A percentile compares a stretch with the other conserved stretches of the same genome.
Evolutionary conservation across 2,888 invertebrate species (phyloP).

Genomic region (Agrochola macilenta): DNA sequence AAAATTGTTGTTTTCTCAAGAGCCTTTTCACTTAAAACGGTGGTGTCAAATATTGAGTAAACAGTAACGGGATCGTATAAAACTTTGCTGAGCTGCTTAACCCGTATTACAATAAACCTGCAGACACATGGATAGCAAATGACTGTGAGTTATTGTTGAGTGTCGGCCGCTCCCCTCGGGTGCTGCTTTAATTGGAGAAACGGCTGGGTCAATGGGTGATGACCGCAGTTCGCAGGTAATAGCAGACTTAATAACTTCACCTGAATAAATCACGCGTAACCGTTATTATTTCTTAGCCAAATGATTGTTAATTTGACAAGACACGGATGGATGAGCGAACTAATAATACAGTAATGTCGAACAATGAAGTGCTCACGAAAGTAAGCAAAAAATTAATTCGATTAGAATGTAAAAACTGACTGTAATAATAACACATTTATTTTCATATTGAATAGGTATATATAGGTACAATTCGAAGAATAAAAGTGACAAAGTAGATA

Average conservation of each 20-base stretch:
- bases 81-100: conserved; percentile 57
- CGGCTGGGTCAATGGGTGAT: conserved; percentile 82
- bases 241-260: conserved; percentile 79
- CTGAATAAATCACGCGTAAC: conserved; percentile 83
- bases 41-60: conserved; percentile 36
- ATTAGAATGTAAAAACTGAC: conserved; percentile 67
- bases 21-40: conserved; percentile 47
- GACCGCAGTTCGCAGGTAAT: conserved; percentile 76
- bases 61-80: conserved; percentile 43
- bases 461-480: conserved; percentile 77
- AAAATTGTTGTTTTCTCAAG: conserved; percentile 27
- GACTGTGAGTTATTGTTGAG: conserved; percentile 69
- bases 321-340: conserved; percentile 79
- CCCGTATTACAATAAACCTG: conserved; percentile 44
- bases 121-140: conserved; percentile 53
- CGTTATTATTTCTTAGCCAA: conserved; percentile 77
- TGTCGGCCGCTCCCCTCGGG: conserved; percentile 73
- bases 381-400: conserved; percentile 76
- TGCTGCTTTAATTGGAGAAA: conserved; percentile 80
- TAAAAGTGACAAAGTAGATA: conserved; percentile 77
- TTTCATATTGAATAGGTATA: conserved; percentile 76
- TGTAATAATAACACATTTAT: conserved; percentile 82
- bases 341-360: conserved; percentile 77
- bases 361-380: conserved; percentile 73
- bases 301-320: conserved; percentile 85